These are phyloP conservation scores for Acropternis orthonyx DNA, from an alignment of 2,797 vertebrate genomes.

Conservation along the genomic window DNA sequence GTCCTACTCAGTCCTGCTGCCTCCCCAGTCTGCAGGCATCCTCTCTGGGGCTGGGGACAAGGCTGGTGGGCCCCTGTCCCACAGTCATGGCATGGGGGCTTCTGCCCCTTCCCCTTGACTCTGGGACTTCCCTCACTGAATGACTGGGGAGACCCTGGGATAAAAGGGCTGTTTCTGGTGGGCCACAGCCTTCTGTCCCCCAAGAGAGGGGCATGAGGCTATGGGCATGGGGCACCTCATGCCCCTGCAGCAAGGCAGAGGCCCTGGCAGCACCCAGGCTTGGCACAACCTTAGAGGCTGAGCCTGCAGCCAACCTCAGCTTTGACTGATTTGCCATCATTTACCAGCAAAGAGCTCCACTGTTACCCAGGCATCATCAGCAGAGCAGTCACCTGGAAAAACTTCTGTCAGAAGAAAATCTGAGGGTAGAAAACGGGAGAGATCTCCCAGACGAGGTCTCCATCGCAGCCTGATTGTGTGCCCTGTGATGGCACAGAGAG, in stretches of 20 bases:
- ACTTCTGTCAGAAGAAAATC: conserved; percentile 48
- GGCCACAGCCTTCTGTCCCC: background rate
- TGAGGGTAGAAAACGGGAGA: conserved; percentile 14
- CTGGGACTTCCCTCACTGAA: background rate
- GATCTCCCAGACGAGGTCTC: conserved; percentile 36
- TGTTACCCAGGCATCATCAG: conserved; percentile 61
- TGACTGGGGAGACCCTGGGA: background rate
- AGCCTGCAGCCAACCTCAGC: background rate
- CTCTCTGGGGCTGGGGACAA: fast-evolving
- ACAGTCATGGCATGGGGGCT: fast-evolving
- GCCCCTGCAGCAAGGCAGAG: fast-evolving
- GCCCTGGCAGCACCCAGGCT: background rate
- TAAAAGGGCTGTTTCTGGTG: background rate
- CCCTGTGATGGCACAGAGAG: fast-evolving
- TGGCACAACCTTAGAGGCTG: background rate
- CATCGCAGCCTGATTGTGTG: background rate
- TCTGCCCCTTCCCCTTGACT: background rate
- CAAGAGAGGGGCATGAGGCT: fast-evolving
- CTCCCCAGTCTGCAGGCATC: background rate
- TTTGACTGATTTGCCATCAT: conserved; percentile 48
- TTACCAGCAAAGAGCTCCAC: conserved; percentile 52
- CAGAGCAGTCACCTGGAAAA: conserved; percentile 66
- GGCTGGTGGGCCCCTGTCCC: background rate
- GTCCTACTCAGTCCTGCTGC: background rate
- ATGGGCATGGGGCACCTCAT: fast-evolving